Base-by-base conservation (phyloP, 2,113 vertebrate genomes). In the Pluvialis apricaria region DNA sequence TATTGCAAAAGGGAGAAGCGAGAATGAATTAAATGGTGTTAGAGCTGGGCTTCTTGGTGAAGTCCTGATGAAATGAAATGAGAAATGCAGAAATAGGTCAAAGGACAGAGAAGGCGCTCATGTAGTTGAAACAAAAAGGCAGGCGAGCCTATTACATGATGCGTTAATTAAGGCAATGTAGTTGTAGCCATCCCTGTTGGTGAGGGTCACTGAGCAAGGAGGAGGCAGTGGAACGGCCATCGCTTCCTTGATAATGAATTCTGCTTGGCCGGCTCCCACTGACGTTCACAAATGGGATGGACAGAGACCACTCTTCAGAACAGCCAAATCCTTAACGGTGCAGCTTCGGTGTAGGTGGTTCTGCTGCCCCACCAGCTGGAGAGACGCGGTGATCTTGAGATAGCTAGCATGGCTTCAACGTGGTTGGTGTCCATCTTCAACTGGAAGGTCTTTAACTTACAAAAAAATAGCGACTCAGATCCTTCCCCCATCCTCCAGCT, bases 251-350 rank as follows among this genome's bases (percentile, higher is more conserved):
- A 6, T 28, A 40, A 69, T 8, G 40, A 40, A 16, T 3, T n/a
- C 1, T 13, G 10, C n/a, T 32, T 16, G 38, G 29, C 25, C 2
- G 4, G 34, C 47, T 36, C 54, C 36, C 2, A 4, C 68, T 8
- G 29, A 31, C 13, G 3, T 25, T 6, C 47, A 15, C 24, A 24
- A 20, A 21, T 0, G 2, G 5, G 34, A 13, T 0, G 28, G 36
- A 13, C 19, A 16, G 57, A 8, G n/a, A 45, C 34, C 52, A 8
- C 49, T 17, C 49, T 40, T 40, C 49, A 47, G 47, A 10, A 22
- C 11, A 18, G 31, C 38, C 45, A 21, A 34, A 26, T 28, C 65
- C 32, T 32, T 11, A 17, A 15, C 1, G 7, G 18, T 3, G 40
- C 28, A 9, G 65, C 45, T 15, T 44, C 2, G 7, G 73, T 16